Conservation (phyloP, 2,797 vertebrate species). For the Nothura maculosa region DNA sequence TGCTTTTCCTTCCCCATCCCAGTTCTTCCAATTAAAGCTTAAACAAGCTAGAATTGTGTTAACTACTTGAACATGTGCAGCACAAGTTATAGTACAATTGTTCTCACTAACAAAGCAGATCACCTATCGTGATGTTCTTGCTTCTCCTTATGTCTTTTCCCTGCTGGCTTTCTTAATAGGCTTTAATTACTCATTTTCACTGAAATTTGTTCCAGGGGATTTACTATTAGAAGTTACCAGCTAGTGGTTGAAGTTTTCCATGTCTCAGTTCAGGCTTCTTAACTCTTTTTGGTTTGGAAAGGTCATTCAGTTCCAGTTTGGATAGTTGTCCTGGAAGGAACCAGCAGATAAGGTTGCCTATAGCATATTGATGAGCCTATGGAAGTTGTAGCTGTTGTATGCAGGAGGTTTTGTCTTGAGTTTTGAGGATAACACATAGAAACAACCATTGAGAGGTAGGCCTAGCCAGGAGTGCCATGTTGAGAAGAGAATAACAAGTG, state of each 20-base stretch:
- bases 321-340: background rate
- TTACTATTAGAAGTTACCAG: background rate
- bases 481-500: background rate
- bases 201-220: background rate
- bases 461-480: background rate
- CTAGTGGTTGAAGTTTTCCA: background rate
- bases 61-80: background rate
- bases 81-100: background rate
- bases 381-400: background rate
- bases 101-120: background rate
- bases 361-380: background rate
- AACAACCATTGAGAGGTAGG: background rate
- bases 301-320: background rate
- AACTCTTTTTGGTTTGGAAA: background rate
- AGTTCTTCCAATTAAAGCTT: background rate
- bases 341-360: background rate
- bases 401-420: background rate
- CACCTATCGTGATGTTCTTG: background rate
- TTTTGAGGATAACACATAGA: background rate
- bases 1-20: background rate
- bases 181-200: background rate
- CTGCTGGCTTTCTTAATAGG: background rate
- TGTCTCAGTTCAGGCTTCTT: background rate
- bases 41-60: accelerated
- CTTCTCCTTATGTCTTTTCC: background rate